Conservation (phyloP, 2,888 invertebrate species). For the Aplocera efformata region DNA sequence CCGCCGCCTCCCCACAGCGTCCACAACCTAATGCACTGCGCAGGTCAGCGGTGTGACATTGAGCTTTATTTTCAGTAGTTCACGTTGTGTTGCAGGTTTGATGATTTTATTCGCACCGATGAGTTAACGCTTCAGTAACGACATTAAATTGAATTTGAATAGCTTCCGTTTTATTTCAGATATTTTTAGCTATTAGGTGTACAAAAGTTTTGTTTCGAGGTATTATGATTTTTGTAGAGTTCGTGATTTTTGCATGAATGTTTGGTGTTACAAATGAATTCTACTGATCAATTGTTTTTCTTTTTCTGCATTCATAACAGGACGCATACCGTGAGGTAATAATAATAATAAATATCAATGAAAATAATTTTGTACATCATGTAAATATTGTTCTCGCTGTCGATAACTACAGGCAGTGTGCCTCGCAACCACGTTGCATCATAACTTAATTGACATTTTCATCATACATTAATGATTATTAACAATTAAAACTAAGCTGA, state of each 20-base stretch:
- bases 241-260: slow-evolving; percentile 32
- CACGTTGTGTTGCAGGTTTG: slow-evolving; percentile 25
- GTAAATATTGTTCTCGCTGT: too few species aligned
- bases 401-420: too few species aligned
- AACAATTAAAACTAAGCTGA: too few species aligned
- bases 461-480: too few species aligned
- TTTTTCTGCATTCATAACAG: slow-evolving; percentile 55
- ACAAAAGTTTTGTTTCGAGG: slow-evolving; percentile 7
- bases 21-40: slow-evolving; percentile 89
- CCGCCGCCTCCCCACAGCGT: slow-evolving; percentile 84
- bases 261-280: slow-evolving; percentile 22
- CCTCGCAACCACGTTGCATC: too few species aligned
- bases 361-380: slow-evolving; percentile 1
- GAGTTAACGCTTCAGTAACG: slow-evolving; percentile 17
- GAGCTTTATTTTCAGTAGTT: slow-evolving; percentile 15
- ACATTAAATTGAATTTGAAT: slow-evolving; percentile 5
- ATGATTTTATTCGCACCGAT: slow-evolving; percentile 15
- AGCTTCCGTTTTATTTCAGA: slow-evolving; percentile 7
- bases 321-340: slow-evolving; percentile 77
- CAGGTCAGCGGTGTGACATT: slow-evolving; percentile 74
- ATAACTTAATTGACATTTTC: too few species aligned
- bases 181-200: slow-evolving; percentile 3
- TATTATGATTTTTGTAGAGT: slow-evolving; percentile 14
- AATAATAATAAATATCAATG: slow-evolving; percentile 2
- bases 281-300: slow-evolving; percentile 35